Conservation (phyloP, 2,888 invertebrate species). For the Leptogaster cylindrica region DNA sequence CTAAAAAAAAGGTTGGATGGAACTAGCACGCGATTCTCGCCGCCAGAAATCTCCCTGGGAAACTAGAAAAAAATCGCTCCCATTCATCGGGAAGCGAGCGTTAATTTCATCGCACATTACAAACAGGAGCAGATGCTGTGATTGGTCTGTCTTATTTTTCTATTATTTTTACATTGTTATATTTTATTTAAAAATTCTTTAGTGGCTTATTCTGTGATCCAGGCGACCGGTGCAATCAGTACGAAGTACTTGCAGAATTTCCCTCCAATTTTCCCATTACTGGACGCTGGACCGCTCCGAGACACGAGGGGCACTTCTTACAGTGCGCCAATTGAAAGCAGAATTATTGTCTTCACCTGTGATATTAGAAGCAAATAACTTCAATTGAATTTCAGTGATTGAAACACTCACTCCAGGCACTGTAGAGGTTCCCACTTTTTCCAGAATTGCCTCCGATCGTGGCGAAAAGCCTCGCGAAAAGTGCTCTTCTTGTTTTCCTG, state of each 20-base stretch:
- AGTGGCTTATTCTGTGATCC: too few species aligned
- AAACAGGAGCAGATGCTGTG: not conserved
- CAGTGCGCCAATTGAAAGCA: not conserved
- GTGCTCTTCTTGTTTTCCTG: conserved; percentile 21
- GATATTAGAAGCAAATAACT: conserved; percentile 23
- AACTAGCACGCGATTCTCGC: too few species aligned
- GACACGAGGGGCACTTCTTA: conserved; percentile 22
- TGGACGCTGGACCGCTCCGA: conserved; percentile 6
- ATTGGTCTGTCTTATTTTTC: too few species aligned
- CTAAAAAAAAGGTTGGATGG: too few species aligned
- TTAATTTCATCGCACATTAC: conserved; percentile 3
- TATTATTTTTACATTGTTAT: too few species aligned
- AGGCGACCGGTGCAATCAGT: too few species aligned
- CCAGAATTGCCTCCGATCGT: conserved; percentile 20
- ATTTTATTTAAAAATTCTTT: too few species aligned
- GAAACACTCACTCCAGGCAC: not conserved
- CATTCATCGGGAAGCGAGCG: not conserved
- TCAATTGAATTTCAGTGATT: conserved; percentile 21
- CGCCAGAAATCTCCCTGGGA: conserved; percentile 8
- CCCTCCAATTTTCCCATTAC: conserved; percentile 13
- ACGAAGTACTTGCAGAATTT: too few species aligned
- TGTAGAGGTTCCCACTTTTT: conserved; percentile 16
- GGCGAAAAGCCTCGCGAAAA: conserved; percentile 24
- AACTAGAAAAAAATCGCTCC: conserved; percentile 8
- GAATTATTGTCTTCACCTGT: conserved; percentile 20